phyloP scores from a whole-genome alignment of 2,888 invertebrate species.

The Idaea aversata region DNA sequence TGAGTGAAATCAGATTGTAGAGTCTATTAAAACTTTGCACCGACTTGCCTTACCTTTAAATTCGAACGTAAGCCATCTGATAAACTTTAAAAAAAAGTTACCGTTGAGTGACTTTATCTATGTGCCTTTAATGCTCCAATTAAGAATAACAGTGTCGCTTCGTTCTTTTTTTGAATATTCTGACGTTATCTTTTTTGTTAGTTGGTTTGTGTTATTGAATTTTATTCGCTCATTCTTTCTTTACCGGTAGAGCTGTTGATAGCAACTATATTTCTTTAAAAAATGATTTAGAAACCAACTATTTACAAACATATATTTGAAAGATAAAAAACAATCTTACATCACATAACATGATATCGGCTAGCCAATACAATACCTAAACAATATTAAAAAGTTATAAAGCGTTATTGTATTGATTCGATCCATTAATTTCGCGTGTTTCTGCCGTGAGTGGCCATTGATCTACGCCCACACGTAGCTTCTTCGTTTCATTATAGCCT shows the following conservation, averaged over 20 bases:
- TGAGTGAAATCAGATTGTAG: slow-evolving; percentile 64
- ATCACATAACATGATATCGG: not conserved
- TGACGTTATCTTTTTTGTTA: slow-evolving; percentile 47
- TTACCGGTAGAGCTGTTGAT: not conserved
- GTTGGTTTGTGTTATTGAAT: slow-evolving; percentile 39
- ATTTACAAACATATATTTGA: not conserved
- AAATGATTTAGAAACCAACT: not conserved
- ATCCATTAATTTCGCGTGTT: slow-evolving; percentile 52
- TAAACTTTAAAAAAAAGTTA: slow-evolving; percentile 61
- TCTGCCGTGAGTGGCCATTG: slow-evolving; percentile 42
- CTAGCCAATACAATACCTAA: not conserved
- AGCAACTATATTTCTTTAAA: not conserved
- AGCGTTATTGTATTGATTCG: slow-evolving; percentile 28
- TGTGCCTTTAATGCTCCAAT: slow-evolving; percentile 75
- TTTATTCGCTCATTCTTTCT: not conserved
- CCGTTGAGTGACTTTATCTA: slow-evolving; percentile 71
- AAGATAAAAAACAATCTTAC: not conserved
- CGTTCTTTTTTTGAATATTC: slow-evolving; percentile 44
- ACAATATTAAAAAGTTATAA: slow-evolving; percentile 1
- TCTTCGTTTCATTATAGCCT: slow-evolving; percentile 38
- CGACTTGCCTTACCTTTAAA: slow-evolving; percentile 71
- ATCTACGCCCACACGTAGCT: slow-evolving; percentile 48
- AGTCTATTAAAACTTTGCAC: slow-evolving; percentile 77
- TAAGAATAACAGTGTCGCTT: slow-evolving; percentile 69
- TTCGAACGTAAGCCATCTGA: slow-evolving; percentile 78